Percentiles rank a stretch among this genome's conserved stretches.
These are phyloP conservation scores for Epicampocera succincta DNA, from an alignment of 2,888 invertebrate species.

Conservation along the genomic window DNA sequence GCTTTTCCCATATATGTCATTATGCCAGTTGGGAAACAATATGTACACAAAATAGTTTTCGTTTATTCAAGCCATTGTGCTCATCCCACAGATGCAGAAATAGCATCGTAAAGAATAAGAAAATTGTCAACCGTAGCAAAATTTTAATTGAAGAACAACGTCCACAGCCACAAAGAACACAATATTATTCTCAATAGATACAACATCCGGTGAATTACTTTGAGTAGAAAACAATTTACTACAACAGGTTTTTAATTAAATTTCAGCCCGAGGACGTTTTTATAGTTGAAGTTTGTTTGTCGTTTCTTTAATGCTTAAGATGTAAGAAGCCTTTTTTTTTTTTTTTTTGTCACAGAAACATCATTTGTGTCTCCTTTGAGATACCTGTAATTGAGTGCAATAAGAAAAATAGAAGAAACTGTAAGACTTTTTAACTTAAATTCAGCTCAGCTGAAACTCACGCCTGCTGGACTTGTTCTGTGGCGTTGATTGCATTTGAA, in stretches of 20 bases:
- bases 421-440: too few species aligned
- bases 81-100: neutral
- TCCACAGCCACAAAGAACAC: constrained; percentile 9
- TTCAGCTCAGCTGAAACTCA: too few species aligned
- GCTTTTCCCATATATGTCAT: too few species aligned
- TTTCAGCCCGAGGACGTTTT: constrained; percentile 44
- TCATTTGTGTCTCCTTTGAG: neutral
- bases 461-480: too few species aligned
- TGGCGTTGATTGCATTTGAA: too few species aligned
- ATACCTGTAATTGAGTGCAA: too few species aligned
- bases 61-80: constrained; percentile 9
- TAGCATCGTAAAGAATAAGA: constrained; percentile 8
- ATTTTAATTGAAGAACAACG: constrained; percentile 48
- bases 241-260: constrained; percentile 66
- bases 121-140: constrained; percentile 54
- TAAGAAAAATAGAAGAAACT: too few species aligned
- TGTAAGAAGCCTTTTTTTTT: constrained; percentile 2
- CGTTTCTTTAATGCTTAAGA: constrained; percentile 16
- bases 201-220: constrained; percentile 59
- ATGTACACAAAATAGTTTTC: too few species aligned
- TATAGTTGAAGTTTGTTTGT: constrained; percentile 7
- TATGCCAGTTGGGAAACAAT: too few species aligned
- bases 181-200: constrained; percentile 30
- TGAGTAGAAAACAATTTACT: constrained; percentile 44
- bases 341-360: neutral